Evolutionary conservation across 2,113 vertebrate genomes (phyloP).

Genomic region (Pluvialis apricaria): DNA sequence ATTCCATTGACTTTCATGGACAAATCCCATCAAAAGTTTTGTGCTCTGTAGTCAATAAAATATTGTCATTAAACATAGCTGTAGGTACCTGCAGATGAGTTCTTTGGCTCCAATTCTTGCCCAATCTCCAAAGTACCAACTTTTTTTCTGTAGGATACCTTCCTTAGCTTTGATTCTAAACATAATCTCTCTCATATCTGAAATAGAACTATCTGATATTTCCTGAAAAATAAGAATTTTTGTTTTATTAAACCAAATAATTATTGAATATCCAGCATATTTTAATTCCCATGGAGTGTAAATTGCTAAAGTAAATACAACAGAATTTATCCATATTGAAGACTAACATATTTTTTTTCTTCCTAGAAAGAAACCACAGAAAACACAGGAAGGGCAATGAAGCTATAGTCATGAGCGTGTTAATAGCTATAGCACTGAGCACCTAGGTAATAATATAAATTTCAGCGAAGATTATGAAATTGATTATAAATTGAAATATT

Average conservation of each 20-base stretch:
- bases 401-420: not conserved
- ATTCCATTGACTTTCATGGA: not conserved
- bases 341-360: not conserved
- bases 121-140: not conserved
- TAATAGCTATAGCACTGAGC: not conserved
- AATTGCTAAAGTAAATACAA: not conserved
- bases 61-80: not conserved
- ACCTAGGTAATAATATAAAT: not conserved
- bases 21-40: not conserved
- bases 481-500: not conserved
- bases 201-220: not conserved
- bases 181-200: not conserved
- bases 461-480: not conserved
- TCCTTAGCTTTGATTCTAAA: not conserved
- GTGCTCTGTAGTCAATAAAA: not conserved
- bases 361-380: not conserved
- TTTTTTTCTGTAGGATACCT: not conserved
- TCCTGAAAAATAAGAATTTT: not conserved
- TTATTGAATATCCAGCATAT: not conserved
- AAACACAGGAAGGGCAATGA: not conserved
- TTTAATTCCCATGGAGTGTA: not conserved
- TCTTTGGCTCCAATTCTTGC: not conserved
- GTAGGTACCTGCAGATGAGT: accelerated
- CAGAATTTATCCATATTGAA: not conserved
- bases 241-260: not conserved